phyloP scores from a whole-genome alignment of 2,113 vertebrate genomes.

The Xiphias gladius region DNA sequence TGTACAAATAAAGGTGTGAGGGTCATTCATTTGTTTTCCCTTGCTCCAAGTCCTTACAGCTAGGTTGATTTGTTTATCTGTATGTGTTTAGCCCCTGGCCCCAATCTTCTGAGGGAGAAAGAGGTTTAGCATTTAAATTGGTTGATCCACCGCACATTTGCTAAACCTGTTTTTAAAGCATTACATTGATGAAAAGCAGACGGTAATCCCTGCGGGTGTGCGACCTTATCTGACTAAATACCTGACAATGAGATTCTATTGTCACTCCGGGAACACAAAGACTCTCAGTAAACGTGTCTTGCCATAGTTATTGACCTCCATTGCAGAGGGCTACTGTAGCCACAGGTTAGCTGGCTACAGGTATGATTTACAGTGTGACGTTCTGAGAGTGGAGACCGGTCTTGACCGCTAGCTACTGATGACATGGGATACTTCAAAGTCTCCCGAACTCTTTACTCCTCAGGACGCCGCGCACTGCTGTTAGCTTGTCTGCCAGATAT shows the following conservation, averaged over 20 bases:
- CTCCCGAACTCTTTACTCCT: slow-evolving; percentile 18
- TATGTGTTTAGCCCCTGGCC: slow-evolving; percentile 81
- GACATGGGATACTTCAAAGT: slow-evolving; percentile 35
- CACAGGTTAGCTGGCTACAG: slow-evolving; percentile 40
- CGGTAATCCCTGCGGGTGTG: slow-evolving; percentile 76
- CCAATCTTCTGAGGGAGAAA: slow-evolving; percentile 77
- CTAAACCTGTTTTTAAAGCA: slow-evolving; percentile 82
- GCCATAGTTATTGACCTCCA: slow-evolving; percentile 64
- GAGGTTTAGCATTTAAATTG: slow-evolving; percentile 86
- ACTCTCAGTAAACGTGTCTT: slow-evolving; percentile 40
- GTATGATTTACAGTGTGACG: slow-evolving; percentile 56
- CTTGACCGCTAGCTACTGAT: slow-evolving; percentile 15
- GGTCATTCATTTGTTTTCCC: slow-evolving; percentile 87
- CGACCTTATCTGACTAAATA: slow-evolving; percentile 83
- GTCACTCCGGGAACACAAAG: slow-evolving; percentile 66
- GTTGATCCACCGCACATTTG: slow-evolving; percentile 76
- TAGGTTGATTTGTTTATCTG: slow-evolving; percentile 89
- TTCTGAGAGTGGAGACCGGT: slow-evolving; percentile 19
- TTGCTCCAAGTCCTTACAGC: slow-evolving; percentile 85
- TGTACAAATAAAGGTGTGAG: slow-evolving; percentile 86
- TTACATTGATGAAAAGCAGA: slow-evolving; percentile 81
- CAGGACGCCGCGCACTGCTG: slow-evolving; percentile 24
- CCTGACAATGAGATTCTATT: slow-evolving; percentile 80
- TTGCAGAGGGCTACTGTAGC: slow-evolving; percentile 35
- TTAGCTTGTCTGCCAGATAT: slow-evolving; percentile 31